Percentiles rank a stretch among this genome's conserved stretches.
These are phyloP conservation scores for Patella pellucida DNA, from an alignment of 2,888 invertebrate species.

Conservation along the genomic window DNA sequence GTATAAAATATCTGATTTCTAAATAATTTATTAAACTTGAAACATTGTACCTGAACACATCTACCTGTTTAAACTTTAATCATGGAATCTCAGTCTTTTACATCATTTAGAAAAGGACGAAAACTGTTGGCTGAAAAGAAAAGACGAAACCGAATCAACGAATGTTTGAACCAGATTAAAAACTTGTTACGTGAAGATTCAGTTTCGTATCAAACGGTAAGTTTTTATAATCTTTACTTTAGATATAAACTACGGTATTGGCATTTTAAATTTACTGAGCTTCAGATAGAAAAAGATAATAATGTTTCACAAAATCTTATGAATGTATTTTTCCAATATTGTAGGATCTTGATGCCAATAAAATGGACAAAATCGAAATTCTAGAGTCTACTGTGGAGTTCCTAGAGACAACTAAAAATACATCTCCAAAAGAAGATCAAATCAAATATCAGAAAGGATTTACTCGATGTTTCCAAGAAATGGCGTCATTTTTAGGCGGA, in stretches of 20 bases:
- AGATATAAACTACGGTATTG: too few relatives aligned
- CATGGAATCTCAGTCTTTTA: not conserved
- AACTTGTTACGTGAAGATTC: not conserved
- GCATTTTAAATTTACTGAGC: too few relatives aligned
- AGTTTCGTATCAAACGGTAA: not conserved
- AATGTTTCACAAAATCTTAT: too few relatives aligned
- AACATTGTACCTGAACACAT: not conserved
- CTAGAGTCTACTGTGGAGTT: not conserved
- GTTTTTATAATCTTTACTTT: too few relatives aligned
- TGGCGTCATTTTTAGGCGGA: too few relatives aligned
- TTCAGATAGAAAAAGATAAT: too few relatives aligned
- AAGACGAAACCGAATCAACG: not conserved
- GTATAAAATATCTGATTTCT: not conserved
- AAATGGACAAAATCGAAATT: not conserved
- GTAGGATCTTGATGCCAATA: not conserved
- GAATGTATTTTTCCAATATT: not conserved
- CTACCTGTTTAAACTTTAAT: not conserved
- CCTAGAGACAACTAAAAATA: not conserved
- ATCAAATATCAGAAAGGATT: too few relatives aligned
- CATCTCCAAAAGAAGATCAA: not conserved
- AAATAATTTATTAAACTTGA: not conserved
- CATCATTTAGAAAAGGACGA: constrained; percentile 4
- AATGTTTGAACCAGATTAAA: constrained; percentile 8
- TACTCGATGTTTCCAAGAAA: too few relatives aligned
- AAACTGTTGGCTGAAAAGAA: constrained; percentile 8